Evolutionary conservation across 64 coral and sea anemone genomes (phyloP), one percentile per base, ranked within the genome.

Genomic region (Acropora tenuis): DNA sequence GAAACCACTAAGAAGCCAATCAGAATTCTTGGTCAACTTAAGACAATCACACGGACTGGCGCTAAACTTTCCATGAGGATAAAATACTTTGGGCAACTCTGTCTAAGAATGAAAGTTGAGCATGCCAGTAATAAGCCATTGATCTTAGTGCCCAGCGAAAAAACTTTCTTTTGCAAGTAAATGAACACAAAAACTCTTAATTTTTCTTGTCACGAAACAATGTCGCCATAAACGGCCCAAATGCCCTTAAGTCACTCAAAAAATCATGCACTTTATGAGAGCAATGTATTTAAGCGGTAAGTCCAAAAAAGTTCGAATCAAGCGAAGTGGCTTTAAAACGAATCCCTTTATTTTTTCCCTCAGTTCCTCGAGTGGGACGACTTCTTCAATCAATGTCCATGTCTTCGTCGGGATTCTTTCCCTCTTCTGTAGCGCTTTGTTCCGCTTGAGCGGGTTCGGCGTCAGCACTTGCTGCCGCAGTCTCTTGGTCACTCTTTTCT

Each of bases 401-500:
- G 18, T 85, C 82, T 16, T 61, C 43, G 42, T 85, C 82, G n/a
- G 30, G 0, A 10, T 48, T 85, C 61, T 69, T 48, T 49, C 65
- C 82, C 61, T 85, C 82, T 48, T 15, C 75, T 6, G 20, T 42
- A 3, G 8, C 65, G 18, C 42, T 61, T 84, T 84, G 42, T 45
- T 67, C 15, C 17, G 12, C 15, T 3, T 85, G 43, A 20, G 66
- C 82, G 18, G 17, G 9, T 11, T 67, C 40, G 46, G 68, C 47
- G 12, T 17, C 9, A 20, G 74, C 74, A 10, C 0, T 4, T 8
- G 2, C 45, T 4, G 2, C 30, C 8, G n/a, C 78, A 2, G 48
- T 78, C 50, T 90, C 84, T 18, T 94, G 66, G 10, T 92, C 87
- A 92, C 91, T 97, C 45, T 85, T 86, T 45, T 97, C 95, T 40